Base-by-base conservation (phyloP, 2,888 invertebrate species). In the Acanthopleura granulata region DNA sequence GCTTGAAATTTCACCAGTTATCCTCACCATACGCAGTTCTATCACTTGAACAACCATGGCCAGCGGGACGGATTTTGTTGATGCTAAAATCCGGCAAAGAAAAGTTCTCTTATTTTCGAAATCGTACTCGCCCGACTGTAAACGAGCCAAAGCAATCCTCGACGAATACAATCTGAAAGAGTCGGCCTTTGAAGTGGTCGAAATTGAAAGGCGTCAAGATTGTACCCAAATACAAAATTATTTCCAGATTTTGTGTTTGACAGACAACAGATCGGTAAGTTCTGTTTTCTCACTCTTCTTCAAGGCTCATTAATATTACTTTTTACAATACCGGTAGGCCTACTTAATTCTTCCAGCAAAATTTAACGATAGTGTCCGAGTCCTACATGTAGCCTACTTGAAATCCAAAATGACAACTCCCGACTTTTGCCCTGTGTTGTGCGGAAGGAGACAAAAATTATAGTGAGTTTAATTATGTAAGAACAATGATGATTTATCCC, bases 191-290 rank as follows among this genome's bases (percentile, higher is more conserved):
- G 88, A 89, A 83, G 82, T 84, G 11, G 85, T 87, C 16, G 88
- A 89, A 78, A 89, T 90, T 16, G 90, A 89, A 76, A 79, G 79
- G 49, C 77, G 90, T 57, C 89, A 89, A 73, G 90, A 90, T 75
- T 87, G 87, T 72, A 81, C 82, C 1, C 87, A 89, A 76, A 88
- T 90, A 40, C 89, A 90, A 81, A 87, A 88, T 73, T 89, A 90
- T 78, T 87, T 90, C 78, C 87, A 88, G 78, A 82, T 86, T 71
- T 74, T 89, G 27, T 89, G 89, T 78, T 79, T 87, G 18, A 85
- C 87, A 27, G 87, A 89, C 75, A 78, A 82, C 18, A 80, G 89
- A 78, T 82, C 84, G 82, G 90, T 89, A 80, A 75, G 83, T 76
- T 25, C 57, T 49, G 4, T 40, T 11, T 74, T 57, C 3, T 40